Percentiles rank a stretch among this genome's conserved stretches.
These are phyloP conservation scores for Drosophila erecta DNA, from an alignment of 1,140 invertebrate genomes.

Conservation along the genomic window DNA sequence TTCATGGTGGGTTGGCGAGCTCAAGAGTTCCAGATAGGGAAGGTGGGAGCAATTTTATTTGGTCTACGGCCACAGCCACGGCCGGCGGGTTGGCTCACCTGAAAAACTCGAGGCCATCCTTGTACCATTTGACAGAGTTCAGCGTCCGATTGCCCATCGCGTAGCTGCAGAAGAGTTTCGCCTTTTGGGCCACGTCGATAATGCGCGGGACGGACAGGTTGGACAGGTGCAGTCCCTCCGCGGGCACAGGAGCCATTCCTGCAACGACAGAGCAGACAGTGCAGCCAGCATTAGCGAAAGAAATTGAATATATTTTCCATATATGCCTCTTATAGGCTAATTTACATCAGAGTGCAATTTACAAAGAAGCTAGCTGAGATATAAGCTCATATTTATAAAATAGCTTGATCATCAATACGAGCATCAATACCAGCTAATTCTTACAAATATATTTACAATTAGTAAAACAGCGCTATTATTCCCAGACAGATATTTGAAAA, in stretches of 20 bases:
- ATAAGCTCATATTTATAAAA: too few relatives aligned
- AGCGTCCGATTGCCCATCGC: conserved; percentile 88
- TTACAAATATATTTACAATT: too few relatives aligned
- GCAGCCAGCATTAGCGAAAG: conserved; percentile 4
- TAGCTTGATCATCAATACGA: too few relatives aligned
- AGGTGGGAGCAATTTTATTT: conserved; percentile 51
- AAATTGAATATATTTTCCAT: not conserved
- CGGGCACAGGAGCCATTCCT: conserved; percentile 60
- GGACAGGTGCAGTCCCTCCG: conserved; percentile 72
- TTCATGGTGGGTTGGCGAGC: conserved; percentile 45
- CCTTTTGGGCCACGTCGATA: conserved; percentile 86
- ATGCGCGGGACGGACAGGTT: conserved; percentile 85
- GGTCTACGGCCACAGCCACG: conserved; percentile 58
- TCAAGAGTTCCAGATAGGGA: not conserved
- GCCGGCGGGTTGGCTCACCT: conserved; percentile 85
- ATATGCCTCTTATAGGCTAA: too few relatives aligned
- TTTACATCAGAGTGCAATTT: too few relatives aligned
- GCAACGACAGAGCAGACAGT: conserved; percentile 29
- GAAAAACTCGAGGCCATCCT: conserved; percentile 90
- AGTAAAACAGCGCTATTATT: too few relatives aligned
- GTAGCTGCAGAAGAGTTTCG: conserved; percentile 86
- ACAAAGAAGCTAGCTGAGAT: too few relatives aligned
- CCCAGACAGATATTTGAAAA: too few relatives aligned
- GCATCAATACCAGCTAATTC: too few relatives aligned
- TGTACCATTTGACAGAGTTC: conserved; percentile 93